These are phyloP conservation scores for Glaucomys volans DNA, from an alignment of 2,113 vertebrate genomes.

Conservation along the genomic window DNA sequence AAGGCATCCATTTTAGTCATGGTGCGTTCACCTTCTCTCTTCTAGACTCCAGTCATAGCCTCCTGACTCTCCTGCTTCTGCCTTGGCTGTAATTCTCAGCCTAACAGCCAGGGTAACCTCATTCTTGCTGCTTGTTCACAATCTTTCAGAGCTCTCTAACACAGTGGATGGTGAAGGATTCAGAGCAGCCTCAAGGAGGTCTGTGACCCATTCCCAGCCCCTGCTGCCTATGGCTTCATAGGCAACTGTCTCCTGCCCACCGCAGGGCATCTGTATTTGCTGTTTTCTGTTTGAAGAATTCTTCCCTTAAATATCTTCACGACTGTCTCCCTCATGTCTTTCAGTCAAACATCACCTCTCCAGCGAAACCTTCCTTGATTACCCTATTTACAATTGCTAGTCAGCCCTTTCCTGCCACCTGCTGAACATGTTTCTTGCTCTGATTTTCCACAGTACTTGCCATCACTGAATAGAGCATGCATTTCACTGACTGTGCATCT, in stretches of 20 bases:
- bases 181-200: neutral
- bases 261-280: neutral
- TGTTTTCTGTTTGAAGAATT: neutral
- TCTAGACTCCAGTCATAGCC: too few relatives aligned
- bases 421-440: neutral
- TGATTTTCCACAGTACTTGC: neutral
- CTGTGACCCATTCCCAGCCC: neutral
- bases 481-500: neutral
- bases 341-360: neutral
- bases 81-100: neutral
- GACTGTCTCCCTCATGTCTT: neutral
- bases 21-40: neutral
- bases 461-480: rapidly evolving
- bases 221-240: neutral
- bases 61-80: neutral
- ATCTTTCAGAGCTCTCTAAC: neutral
- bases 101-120: neutral
- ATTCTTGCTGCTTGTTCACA: neutral
- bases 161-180: neutral
- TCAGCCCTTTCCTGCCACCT: neutral
- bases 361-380: neutral
- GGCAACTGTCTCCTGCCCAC: neutral
- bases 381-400: neutral
- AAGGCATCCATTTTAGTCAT: neutral
- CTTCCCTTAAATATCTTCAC: neutral